A percentile compares a stretch with the other conserved stretches of the same genome.
Conservation (phyloP, 1,140 invertebrate genomes). For the Eumaeus atala region DNA sequence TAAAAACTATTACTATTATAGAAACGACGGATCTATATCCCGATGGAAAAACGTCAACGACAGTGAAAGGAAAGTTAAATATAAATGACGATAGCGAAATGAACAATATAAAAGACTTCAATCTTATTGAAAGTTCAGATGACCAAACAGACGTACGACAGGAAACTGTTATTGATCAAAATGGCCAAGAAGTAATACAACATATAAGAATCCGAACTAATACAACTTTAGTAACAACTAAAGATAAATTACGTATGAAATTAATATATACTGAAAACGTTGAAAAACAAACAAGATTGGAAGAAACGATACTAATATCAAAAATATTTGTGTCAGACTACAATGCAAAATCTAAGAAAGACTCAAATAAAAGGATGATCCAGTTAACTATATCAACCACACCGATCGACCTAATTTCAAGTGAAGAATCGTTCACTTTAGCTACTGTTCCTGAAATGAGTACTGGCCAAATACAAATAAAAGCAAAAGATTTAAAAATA, state of each 20-base stretch:
- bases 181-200: background rate
- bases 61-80: constrained; percentile 35
- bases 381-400: constrained; percentile 22
- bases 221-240: constrained; percentile 9
- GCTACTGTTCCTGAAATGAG: background rate
- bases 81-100: constrained; percentile 32
- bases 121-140: background rate
- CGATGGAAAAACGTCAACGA: constrained; percentile 32
- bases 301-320: constrained; percentile 20
- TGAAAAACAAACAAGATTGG: constrained; percentile 12
- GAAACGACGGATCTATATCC: constrained; percentile 51
- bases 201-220: background rate
- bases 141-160: background rate
- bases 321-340: constrained; percentile 22
- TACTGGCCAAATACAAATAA: background rate
- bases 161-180: background rate
- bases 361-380: constrained; percentile 21
- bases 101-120: constrained; percentile 15
- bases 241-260: constrained; percentile 16
- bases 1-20: constrained; percentile 50
- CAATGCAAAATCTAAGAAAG: constrained; percentile 20
- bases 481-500: background rate
- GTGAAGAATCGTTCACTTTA: background rate
- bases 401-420: background rate
- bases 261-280: constrained; percentile 21